Percentiles rank a stretch among this genome's conserved stretches.
Evolutionary conservation across 1,140 invertebrate genomes (phyloP).

Genomic region (Drosophila suzukii): DNA sequence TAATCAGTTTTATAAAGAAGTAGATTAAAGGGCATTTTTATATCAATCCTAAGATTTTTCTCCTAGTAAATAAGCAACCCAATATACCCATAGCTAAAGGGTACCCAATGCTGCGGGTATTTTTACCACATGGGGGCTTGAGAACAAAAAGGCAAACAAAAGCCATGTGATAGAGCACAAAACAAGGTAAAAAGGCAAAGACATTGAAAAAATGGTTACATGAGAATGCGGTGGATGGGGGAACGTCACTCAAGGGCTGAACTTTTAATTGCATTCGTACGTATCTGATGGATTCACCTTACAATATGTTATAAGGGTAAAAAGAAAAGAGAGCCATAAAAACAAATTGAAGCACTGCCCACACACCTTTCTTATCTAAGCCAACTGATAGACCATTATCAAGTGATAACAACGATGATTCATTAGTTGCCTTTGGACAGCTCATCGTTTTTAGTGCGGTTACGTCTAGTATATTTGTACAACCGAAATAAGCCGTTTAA

Average conservation of each 20-base stretch:
- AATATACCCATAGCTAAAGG: slow-evolving; percentile 1
- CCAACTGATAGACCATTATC: slow-evolving; percentile 32
- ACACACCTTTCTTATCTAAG: slow-evolving; percentile 19
- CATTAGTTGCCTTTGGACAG: slow-evolving; percentile 21
- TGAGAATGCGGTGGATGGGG: slow-evolving; percentile 1
- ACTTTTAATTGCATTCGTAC: slow-evolving; percentile 50
- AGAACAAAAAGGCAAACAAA: slow-evolving; percentile 36
- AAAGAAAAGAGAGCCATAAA: background rate
- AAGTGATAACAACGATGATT: slow-evolving; percentile 54
- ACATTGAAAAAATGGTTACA: slow-evolving; percentile 20
- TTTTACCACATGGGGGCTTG: slow-evolving; percentile 18
- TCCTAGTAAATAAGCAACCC: background rate
- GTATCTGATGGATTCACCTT: background rate
- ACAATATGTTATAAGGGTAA: background rate
- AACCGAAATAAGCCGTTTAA: slow-evolving; percentile 51
- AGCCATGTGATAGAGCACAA: slow-evolving; percentile 25
- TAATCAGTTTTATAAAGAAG: too few species aligned
- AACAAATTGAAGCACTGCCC: slow-evolving; percentile 11
- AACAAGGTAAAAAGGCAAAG: slow-evolving; percentile 37
- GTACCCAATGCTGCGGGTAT: slow-evolving; percentile 26
- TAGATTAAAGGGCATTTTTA: too few species aligned
- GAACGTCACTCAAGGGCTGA: slow-evolving; percentile 32
- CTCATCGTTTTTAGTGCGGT: slow-evolving; percentile 10
- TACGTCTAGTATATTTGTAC: slow-evolving; percentile 8
- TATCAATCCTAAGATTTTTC: too few species aligned